These are phyloP conservation scores for Ectropis grisescens DNA, from an alignment of 1,140 invertebrate species.

Conservation along the genomic window DNA sequence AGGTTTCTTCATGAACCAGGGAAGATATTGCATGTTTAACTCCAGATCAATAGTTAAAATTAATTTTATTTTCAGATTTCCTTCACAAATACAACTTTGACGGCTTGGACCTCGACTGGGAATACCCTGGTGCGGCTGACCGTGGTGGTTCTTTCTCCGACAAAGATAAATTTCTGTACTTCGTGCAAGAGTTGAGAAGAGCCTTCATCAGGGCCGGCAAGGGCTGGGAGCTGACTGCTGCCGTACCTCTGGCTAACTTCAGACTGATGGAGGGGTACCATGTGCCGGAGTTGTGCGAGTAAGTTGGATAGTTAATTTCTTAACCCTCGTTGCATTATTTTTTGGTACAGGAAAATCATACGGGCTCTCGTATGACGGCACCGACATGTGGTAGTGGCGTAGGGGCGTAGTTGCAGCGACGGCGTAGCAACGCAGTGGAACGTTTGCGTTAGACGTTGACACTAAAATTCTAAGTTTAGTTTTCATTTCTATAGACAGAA, in stretches of 20 bases:
- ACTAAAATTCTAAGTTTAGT: no score
- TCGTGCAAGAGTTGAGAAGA: constrained; percentile 83
- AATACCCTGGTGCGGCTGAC: constrained; percentile 89
- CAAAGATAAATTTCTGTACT: constrained; percentile 86
- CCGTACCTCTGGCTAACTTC: constrained; percentile 88
- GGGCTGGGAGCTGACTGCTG: constrained; percentile 90
- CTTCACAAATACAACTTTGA: constrained; percentile 84
- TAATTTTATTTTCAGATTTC: constrained; percentile 72
- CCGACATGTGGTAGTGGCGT: no score
- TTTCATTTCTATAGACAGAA: no score
- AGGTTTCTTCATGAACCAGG: no score
- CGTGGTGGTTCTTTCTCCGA: constrained; percentile 87
- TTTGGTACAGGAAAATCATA: no score
- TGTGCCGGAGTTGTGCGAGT: constrained; percentile 89
- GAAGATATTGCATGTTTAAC: no score
- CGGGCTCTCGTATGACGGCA: no score
- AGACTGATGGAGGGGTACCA: constrained; percentile 89
- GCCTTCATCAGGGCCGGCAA: constrained; percentile 82
- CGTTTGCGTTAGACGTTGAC: no score
- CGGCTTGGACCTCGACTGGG: constrained; percentile 89
- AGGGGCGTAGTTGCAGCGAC: no score
- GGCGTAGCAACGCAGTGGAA: no score
- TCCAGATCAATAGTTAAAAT: no score
- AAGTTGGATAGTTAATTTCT: constrained; percentile 66
- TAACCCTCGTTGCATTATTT: no score